Evolutionary conservation across 2,888 invertebrate genomes (phyloP).

Genomic region (Pachycephus smyrnensis): DNA sequence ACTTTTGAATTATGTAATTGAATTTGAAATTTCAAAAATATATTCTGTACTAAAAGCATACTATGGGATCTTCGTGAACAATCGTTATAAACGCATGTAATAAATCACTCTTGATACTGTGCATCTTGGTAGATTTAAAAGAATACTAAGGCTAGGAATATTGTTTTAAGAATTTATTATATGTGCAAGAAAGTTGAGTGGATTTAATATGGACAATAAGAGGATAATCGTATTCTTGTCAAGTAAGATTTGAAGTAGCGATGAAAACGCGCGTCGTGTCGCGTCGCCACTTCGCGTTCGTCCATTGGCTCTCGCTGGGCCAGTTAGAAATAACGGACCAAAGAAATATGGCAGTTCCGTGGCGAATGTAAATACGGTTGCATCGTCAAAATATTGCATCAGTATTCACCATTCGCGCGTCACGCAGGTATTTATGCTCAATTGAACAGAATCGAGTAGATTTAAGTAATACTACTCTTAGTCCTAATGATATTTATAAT

Average conservation of each 20-base stretch:
- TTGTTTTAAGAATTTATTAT: neutral
- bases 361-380: conserved; percentile 18
- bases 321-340: neutral
- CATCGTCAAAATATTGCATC: conserved; percentile 11
- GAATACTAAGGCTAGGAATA: neutral
- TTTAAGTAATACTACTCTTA: neutral
- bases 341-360: conserved; percentile 7
- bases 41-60: neutral
- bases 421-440: neutral
- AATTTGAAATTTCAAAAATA: neutral
- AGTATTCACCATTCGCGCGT: neutral
- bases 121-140: neutral
- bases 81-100: neutral
- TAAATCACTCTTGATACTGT: neutral
- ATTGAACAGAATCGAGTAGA: neutral
- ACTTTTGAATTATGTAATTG: neutral
- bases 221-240: neutral
- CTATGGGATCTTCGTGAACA: neutral
- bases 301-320: neutral
- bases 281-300: neutral
- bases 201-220: neutral
- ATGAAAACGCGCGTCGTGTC: neutral
- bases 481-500: neutral
- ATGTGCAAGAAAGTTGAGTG: neutral
- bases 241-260: neutral